Evolutionary conservation across 2,113 vertebrate species (phyloP).

Genomic region (Castor canadensis): DNA sequence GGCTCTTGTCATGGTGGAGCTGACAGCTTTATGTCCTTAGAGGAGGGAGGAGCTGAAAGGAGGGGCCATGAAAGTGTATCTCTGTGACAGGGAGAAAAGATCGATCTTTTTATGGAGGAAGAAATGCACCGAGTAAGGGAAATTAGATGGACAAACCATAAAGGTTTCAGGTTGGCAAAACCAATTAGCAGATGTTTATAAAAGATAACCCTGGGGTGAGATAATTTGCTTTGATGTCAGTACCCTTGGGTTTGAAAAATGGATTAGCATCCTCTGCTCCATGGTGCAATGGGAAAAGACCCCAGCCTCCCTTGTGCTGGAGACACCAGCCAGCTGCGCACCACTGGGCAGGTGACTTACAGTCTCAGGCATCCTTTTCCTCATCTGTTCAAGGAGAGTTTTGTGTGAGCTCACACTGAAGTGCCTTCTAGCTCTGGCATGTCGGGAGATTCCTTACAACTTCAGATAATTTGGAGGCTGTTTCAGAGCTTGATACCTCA

Average conservation of each 20-base stretch:
- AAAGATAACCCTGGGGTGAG: conserved; percentile 90
- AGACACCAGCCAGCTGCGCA: conserved; percentile 28
- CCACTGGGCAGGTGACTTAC: conserved; percentile 33
- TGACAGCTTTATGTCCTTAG: conserved; percentile 85
- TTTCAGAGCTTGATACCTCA: background rate
- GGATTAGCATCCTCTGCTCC: conserved; percentile 43
- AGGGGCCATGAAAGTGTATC: conserved; percentile 83
- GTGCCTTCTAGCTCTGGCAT: background rate
- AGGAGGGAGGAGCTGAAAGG: conserved; percentile 81
- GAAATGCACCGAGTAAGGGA: conserved; percentile 84
- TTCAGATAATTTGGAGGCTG: background rate
- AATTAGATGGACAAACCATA: conserved; percentile 88
- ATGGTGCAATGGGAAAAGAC: background rate
- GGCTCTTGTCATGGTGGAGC: conserved; percentile 80
- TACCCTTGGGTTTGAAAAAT: conserved; percentile 50
- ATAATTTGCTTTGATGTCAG: conserved; percentile 78
- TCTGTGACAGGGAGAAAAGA: conserved; percentile 84
- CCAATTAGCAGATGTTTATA: conserved; percentile 95
- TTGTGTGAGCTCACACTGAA: background rate
- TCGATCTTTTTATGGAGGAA: conserved; percentile 85
- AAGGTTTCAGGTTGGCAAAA: conserved; percentile 90
- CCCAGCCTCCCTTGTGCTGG: background rate
- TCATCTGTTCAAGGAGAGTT: background rate
- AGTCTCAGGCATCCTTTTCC: background rate
- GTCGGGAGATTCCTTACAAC: conserved; percentile 31